Evolutionary conservation across 2,113 vertebrate species (phyloP).

Genomic region (Orycteropus afer): DNA sequence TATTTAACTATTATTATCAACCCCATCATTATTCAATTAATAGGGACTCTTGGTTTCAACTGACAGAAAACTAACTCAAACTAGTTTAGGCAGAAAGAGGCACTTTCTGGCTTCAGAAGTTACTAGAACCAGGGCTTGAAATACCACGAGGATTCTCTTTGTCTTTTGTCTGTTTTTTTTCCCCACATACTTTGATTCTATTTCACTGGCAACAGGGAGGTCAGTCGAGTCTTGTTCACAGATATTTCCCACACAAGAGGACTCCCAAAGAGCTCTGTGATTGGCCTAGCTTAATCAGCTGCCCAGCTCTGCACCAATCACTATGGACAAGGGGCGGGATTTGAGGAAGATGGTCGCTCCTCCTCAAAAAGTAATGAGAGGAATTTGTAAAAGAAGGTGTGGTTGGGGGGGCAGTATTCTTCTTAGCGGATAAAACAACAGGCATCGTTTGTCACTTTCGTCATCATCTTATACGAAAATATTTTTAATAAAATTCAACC

Average conservation of each 20-base stretch:
- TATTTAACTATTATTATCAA: neutral
- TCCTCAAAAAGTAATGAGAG: neutral
- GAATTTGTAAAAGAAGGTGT: accelerated
- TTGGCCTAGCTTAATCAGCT: neutral
- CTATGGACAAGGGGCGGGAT: accelerated
- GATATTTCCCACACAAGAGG: neutral
- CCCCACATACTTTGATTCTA: neutral
- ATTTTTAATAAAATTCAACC: neutral
- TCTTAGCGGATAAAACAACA: neutral
- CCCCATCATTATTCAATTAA: accelerated
- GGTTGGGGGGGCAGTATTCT: no score
- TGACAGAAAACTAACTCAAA: neutral
- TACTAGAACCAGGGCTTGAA: neutral
- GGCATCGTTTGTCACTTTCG: neutral
- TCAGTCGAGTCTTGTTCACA: neutral
- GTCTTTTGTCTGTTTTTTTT: neutral
- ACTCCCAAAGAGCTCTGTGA: no score
- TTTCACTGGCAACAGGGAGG: no score
- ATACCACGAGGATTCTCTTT: neutral
- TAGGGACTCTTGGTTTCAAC: neutral
- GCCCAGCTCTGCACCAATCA: neutral
- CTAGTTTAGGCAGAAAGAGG: neutral
- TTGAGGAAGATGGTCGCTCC: neutral
- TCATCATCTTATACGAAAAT: no score
- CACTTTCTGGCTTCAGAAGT: neutral